phyloP scores from a whole-genome alignment of 1,140 invertebrate genomes.

The Pachypeltis micranthus region DNA sequence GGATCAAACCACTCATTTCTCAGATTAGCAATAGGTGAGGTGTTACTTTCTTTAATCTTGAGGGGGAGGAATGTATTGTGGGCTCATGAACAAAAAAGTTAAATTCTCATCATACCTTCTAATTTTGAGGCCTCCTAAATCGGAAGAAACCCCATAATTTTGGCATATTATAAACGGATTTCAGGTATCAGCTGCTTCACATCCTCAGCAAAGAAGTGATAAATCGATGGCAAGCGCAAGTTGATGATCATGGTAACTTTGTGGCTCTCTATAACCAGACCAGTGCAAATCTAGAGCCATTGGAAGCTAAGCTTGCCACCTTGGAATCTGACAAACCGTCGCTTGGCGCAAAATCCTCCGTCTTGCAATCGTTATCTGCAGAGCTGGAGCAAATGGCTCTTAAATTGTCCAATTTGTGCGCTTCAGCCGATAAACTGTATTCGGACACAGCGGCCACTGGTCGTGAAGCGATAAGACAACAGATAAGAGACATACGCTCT shows the following conservation, averaged over 20 bases:
- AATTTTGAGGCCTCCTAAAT: no score
- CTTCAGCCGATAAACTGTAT: slow-evolving; percentile 71
- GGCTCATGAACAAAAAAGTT: no score
- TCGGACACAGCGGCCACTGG: slow-evolving; percentile 83
- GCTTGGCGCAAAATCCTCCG: slow-evolving; percentile 45
- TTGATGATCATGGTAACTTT: slow-evolving; percentile 73
- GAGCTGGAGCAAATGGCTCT: slow-evolving; percentile 71
- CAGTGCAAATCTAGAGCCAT: slow-evolving; percentile 58
- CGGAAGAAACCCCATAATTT: no score
- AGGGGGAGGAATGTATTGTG: no score
- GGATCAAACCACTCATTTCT: slow-evolving; percentile 74
- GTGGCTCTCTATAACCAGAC: slow-evolving; percentile 62
- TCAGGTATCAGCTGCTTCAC: slow-evolving; percentile 67
- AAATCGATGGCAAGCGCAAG: slow-evolving; percentile 70
- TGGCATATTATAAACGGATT: no score
- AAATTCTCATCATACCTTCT: no score
- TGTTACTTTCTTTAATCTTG: slow-evolving; percentile 26
- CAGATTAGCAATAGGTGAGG: slow-evolving; percentile 67
- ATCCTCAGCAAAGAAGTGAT: slow-evolving; percentile 77
- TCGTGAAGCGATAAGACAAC: slow-evolving; percentile 72
- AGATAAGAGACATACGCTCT: slow-evolving; percentile 62
- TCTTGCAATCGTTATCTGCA: slow-evolving; percentile 60
- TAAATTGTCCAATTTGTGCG: slow-evolving; percentile 55
- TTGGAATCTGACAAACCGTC: slow-evolving; percentile 28
- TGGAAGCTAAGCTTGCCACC: slow-evolving; percentile 58